Evolutionary conservation across 2,888 invertebrate species (phyloP), one percentile per base, ranked within the genome.

Genomic region (Lucinisca nassula): DNA sequence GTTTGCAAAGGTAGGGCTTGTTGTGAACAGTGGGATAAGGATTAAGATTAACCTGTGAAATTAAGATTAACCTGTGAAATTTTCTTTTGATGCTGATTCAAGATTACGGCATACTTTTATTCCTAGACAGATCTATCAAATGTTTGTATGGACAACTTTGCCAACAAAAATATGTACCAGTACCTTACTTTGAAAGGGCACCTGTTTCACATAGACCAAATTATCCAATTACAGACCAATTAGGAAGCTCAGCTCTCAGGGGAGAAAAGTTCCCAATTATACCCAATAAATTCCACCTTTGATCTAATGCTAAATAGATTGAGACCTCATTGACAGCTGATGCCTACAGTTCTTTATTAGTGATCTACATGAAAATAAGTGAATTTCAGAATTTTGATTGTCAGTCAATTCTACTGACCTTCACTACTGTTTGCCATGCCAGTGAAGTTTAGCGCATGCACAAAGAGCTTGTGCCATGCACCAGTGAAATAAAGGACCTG

Each of bases 201-300:
- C 67, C 67, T 67, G 67, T 67, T 67, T 67, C 35, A 35, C 35
- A 67, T 67, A 67, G 35, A 67, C 67, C 35, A 67, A 67, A 67
- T 67, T 67, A 67, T 35, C 67, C 35, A 67, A 67, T 67, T 67
- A 67, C 35, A 32, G 1, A 35, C 67, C 67, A 67, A 67, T 67
- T 67, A 67, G 35, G 67, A 35, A 14, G 21, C 21, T 55, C 4
- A 17, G 10, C 67, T 35, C 67, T 30, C 27, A 8, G 21, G 67
- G 67, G 67, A 67, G 35, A 24, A 35, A 67, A 45, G 3, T 67
- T 58, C 58, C 67, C 24, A 67, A 21, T 67, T 67, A 67, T 67
- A 32, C 35, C 35, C 35, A 67, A 67, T 67, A 17, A 32, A n/a
- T 24, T 67, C 35, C 21, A 35, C 10, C 67, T 67, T 67, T 67